phyloP scores from a whole-genome alignment of 2,797 vertebrate genomes.

The Ceryle rudis region DNA sequence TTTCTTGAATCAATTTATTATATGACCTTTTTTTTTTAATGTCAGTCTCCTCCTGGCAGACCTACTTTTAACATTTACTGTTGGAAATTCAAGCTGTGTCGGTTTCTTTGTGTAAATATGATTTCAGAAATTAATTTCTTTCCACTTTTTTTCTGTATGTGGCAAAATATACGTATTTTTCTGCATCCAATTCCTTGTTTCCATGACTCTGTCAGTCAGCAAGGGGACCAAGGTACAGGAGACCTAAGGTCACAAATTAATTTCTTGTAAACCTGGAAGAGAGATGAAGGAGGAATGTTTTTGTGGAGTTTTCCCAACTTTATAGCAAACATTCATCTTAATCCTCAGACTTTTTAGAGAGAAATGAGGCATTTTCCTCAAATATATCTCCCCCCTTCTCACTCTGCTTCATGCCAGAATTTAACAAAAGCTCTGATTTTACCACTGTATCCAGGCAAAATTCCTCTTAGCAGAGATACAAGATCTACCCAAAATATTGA shows the following conservation, averaged over 20 bases:
- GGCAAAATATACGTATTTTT: background rate
- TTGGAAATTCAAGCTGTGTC: background rate
- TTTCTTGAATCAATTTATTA: background rate
- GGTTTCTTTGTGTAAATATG: background rate
- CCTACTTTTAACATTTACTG: background rate
- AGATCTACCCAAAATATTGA: background rate
- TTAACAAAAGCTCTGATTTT: background rate
- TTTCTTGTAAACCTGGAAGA: background rate
- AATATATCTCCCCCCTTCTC: background rate
- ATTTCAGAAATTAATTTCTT: background rate
- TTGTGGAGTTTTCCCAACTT: background rate
- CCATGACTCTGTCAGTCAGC: background rate
- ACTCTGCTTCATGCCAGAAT: background rate
- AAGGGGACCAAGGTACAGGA: background rate
- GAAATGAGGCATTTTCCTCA: background rate
- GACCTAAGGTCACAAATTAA: background rate
- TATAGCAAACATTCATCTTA: background rate
- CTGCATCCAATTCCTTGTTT: background rate
- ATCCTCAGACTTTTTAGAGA: background rate
- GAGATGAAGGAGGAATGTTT: background rate
- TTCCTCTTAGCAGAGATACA: background rate
- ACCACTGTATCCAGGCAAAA: background rate
- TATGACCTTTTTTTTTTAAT: background rate
- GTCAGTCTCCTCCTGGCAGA: background rate
- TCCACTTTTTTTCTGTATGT: rapidly evolving